These are phyloP conservation scores for Barbus barbus DNA, from an alignment of 2,113 vertebrate species.

Conservation along the genomic window DNA sequence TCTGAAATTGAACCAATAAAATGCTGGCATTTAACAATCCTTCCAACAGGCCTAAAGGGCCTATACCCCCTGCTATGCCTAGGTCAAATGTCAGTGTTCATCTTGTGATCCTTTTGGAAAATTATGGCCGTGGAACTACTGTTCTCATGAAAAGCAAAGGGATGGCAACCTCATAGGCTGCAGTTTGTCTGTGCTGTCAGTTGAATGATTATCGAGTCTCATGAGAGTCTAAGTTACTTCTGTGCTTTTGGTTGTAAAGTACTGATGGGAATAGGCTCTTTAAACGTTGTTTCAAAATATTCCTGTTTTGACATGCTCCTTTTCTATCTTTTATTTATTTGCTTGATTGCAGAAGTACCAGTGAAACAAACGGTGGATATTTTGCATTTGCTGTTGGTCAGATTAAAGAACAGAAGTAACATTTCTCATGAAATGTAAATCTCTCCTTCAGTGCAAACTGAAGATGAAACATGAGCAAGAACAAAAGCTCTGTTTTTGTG, in stretches of 20 bases:
- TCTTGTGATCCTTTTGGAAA: slow-evolving; percentile 14
- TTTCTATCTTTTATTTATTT: not conserved
- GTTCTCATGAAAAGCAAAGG: slow-evolving; percentile 5
- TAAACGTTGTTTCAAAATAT: not conserved
- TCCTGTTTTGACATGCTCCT: not conserved
- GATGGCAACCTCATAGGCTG: not conserved
- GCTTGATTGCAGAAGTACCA: not conserved
- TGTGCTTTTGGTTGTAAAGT: slow-evolving; percentile 4
- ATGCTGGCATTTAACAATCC: slow-evolving; percentile 19
- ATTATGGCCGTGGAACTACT: not conserved
- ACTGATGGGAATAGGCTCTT: slow-evolving; percentile 4
- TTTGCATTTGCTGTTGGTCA: not conserved
- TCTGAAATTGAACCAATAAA: slow-evolving; percentile 27
- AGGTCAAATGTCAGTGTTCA: slow-evolving; percentile 16
- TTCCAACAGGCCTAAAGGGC: not conserved
- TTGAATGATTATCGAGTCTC: slow-evolving; percentile 12
- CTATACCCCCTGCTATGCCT: not conserved
- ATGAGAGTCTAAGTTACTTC: not conserved
- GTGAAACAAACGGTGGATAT: not conserved
- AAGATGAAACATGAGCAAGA: not conserved
- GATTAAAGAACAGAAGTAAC: not conserved
- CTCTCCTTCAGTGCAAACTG: not conserved
- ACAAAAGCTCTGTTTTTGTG: not conserved
- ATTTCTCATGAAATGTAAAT: not conserved
- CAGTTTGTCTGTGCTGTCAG: slow-evolving; percentile 11